Base-by-base conservation (phyloP, 2,113 vertebrate genomes). In the Centropus unirufus region DNA sequence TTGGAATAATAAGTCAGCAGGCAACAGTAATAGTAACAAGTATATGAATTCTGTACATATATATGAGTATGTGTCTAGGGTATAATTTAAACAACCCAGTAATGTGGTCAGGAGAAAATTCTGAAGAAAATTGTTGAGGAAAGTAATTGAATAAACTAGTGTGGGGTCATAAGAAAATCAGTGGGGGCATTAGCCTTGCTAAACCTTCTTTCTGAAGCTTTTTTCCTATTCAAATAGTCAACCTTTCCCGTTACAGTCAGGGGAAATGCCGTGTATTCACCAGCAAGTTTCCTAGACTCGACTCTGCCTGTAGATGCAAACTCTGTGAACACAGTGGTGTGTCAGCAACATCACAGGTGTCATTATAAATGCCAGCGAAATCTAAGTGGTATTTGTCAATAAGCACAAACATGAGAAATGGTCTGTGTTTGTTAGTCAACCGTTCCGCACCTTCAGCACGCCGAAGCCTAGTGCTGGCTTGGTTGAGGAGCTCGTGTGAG, bases 341-440 rank as follows among this genome's bases (percentile, higher is more conserved):
- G 95, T 96, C 96, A 97, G 90, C 95, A 96, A 72, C 86, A 94
- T 96, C 94, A 74, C 85, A 96, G 96, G 93, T 97, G 96, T 87
- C 93, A 75, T 93, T 87, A 68, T 55, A 94, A 85, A 90, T 89
- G 88, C 84, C 94, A 96, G 94, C 95, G 92, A 86, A 54, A 64
- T 47, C 34, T 73, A 90, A 97, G 90, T 84, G 63, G 67, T 42
- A 70, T 96, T 97, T 96, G 87, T 91, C 88, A 95, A 90, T 92
- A 96, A 91, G 91, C 91, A 80, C 51, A 57, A 72, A 76, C 83
- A 84, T 59, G 78, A 51, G 83, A 93, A 81, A 93, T 90, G 88
- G 84, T 91, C 91, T 88, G 7, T 15, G 58, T 77, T 59, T 66
- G 42, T 90, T 93, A 86, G 77, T 72, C 93, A 94, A 57, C 91